Evolutionary conservation across 2,113 vertebrate species (phyloP).

Genomic region (Morone saxatilis): DNA sequence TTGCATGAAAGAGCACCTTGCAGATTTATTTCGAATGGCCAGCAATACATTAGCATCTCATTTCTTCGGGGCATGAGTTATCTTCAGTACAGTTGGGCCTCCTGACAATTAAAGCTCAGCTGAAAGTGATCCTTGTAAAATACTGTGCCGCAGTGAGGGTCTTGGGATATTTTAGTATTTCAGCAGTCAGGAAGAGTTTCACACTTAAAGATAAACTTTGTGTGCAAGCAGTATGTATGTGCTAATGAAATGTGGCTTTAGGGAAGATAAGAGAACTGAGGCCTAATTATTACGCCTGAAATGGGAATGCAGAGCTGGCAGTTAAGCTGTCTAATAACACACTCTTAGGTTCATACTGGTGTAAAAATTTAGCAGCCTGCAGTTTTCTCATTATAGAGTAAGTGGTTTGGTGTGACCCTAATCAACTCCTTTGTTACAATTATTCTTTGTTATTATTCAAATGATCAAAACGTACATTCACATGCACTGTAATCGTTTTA

Average conservation of each 20-base stretch:
- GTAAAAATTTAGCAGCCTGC: background rate
- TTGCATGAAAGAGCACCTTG: slow-evolving; percentile 71
- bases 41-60: slow-evolving; percentile 76
- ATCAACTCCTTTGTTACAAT: background rate
- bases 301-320: slow-evolving; percentile 6
- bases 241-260: slow-evolving; percentile 48
- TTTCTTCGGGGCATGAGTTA: slow-evolving; percentile 71
- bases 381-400: slow-evolving; percentile 20
- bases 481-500: background rate
- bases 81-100: slow-evolving; percentile 62
- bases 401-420: background rate
- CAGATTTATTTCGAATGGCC: slow-evolving; percentile 71
- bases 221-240: slow-evolving; percentile 17
- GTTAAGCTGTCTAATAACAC: slow-evolving; percentile 24
- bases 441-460: background rate
- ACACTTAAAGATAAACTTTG: slow-evolving; percentile 55
- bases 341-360: slow-evolving; percentile 8
- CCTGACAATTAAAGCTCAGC: slow-evolving; percentile 66
- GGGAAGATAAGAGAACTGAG: slow-evolving; percentile 49
- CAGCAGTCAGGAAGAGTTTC: slow-evolving; percentile 58
- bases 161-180: slow-evolving; percentile 39
- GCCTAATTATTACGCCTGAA: slow-evolving; percentile 49
- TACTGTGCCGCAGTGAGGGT: slow-evolving; percentile 26
- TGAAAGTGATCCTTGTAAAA: slow-evolving; percentile 67
- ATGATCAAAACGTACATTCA: background rate